A percentile compares a stretch with the other conserved stretches of the same genome.
Evolutionary conservation across 2,888 invertebrate genomes (phyloP).

Genomic region (Orgyia antiqua): DNA sequence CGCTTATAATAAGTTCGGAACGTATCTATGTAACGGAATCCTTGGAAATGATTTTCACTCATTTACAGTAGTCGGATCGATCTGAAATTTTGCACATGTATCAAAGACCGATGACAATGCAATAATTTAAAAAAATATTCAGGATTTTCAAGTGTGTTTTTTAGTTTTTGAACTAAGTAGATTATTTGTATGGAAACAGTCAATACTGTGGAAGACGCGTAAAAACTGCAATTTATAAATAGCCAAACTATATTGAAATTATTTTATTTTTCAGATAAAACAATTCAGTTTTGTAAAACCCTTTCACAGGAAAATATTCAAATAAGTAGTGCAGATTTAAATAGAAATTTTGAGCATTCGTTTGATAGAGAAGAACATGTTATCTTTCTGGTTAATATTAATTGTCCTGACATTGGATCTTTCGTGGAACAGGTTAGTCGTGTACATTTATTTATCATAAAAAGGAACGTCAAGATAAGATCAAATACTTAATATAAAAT

Average conservation of each 20-base stretch:
- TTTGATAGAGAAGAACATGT: slow-evolving; percentile 41
- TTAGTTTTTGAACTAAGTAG: background rate
- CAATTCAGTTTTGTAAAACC: slow-evolving; percentile 34
- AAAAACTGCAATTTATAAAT: too few relatives aligned
- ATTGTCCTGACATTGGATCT: slow-evolving; percentile 37
- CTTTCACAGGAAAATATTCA: slow-evolving; percentile 32
- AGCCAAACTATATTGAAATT: too few relatives aligned
- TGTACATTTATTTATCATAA: slow-evolving; percentile 2
- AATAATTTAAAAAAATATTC: too few relatives aligned
- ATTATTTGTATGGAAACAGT: slow-evolving; percentile 8
- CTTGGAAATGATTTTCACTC: too few relatives aligned
- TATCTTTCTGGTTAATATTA: slow-evolving; percentile 48
- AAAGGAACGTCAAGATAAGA: too few relatives aligned
- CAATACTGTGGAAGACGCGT: too few relatives aligned
- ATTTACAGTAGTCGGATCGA: too few relatives aligned
- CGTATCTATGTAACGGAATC: too few relatives aligned
- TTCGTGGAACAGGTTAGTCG: slow-evolving; percentile 41
- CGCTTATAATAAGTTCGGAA: too few relatives aligned
- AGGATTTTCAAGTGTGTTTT: too few relatives aligned
- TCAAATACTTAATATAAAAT: background rate
- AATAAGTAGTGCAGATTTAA: slow-evolving; percentile 36
- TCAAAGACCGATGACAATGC: too few relatives aligned
- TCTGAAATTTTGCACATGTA: too few relatives aligned
- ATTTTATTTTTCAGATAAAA: slow-evolving; percentile 49
- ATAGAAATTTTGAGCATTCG: slow-evolving; percentile 24